Evolutionary conservation across 2,888 invertebrate genomes (phyloP).

Genomic region (Eupithecia exiguata): DNA sequence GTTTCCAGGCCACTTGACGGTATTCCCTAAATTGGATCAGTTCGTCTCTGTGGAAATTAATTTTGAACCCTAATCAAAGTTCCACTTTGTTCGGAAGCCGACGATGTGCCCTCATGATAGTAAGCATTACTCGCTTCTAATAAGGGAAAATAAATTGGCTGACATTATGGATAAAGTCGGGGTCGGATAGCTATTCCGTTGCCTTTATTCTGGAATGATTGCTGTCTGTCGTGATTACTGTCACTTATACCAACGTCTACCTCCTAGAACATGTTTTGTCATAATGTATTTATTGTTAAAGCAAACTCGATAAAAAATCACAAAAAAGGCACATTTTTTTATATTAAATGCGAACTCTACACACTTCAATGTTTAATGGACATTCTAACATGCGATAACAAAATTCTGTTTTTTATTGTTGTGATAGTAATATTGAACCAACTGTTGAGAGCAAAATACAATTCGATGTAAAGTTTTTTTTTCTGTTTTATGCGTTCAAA

Average conservation of each 20-base stretch:
- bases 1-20: slow-evolving; percentile 59
- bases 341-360: not conserved
- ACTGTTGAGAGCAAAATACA: not conserved
- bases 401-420: not conserved
- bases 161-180: not conserved
- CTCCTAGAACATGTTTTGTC: not conserved
- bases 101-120: slow-evolving; percentile 22
- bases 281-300: not conserved
- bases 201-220: not conserved
- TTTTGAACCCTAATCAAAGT: slow-evolving; percentile 74
- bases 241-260: not conserved
- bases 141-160: slow-evolving; percentile 6
- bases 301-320: not conserved
- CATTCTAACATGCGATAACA: not conserved
- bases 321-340: not conserved
- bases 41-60: slow-evolving; percentile 64
- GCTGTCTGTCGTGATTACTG: not conserved
- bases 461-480: not conserved
- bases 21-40: slow-evolving; percentile 63
- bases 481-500: not conserved
- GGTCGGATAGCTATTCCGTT: not conserved
- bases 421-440: not conserved
- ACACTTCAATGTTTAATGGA: too few relatives aligned
- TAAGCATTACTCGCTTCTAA: slow-evolving; percentile 13
- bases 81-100: slow-evolving; percentile 52